Conservation (phyloP, 2,888 invertebrate genomes). For the Himalopsyche japonica region DNA sequence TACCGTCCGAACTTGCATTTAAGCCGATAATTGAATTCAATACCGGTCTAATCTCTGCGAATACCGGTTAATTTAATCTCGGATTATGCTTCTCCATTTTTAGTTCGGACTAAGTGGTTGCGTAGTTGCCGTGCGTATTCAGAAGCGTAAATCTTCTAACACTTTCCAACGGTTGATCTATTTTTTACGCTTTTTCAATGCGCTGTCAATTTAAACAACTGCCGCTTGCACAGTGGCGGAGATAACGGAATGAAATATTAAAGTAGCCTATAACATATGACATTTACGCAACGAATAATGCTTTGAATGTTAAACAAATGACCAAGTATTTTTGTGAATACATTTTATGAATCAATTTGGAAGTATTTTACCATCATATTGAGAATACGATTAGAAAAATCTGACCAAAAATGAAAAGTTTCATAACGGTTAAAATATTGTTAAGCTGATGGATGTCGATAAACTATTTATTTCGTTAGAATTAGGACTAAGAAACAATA, state of each 20-base stretch:
- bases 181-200: constrained; percentile 14
- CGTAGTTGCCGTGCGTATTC: not conserved
- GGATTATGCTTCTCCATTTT: not conserved
- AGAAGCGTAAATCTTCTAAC: constrained; percentile 27
- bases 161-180: constrained; percentile 27
- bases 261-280: no score
- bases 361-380: no score
- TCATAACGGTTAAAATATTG: no score
- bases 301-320: no score
- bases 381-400: no score
- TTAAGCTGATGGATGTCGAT: no score
- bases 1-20: not conserved
- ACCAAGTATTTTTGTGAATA: no score
- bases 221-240: constrained; percentile 8
- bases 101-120: not conserved
- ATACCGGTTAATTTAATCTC: not conserved
- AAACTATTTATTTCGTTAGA: no score
- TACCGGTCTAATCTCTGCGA: not conserved
- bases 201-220: not conserved
- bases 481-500: no score
- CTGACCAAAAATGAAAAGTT: no score
- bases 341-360: no score
- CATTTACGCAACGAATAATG: no score
- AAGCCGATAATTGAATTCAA: not conserved
- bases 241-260: not conserved